Conservation (phyloP, 1,140 invertebrate species). For the Temnothorax nylanderi region DNA sequence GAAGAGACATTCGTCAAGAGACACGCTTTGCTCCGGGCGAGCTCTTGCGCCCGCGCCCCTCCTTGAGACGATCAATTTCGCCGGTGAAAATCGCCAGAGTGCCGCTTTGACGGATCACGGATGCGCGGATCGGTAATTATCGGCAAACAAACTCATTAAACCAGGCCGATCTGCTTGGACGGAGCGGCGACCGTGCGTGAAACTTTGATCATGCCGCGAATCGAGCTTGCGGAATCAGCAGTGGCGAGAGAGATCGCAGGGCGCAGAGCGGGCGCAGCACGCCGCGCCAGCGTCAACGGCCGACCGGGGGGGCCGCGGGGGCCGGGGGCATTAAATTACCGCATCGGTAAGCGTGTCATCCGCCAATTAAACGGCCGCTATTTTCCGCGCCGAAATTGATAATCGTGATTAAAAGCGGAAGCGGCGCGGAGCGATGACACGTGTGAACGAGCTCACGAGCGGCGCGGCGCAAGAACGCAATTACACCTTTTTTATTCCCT, state of each 20-base stretch:
- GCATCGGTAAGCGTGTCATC: conserved; percentile 79
- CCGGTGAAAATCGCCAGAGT: conserved; percentile 38
- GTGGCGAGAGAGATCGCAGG: conserved; percentile 58
- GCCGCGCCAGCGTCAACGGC: conserved; percentile 44
- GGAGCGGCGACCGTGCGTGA: conserved; percentile 69
- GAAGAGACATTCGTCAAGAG: background rate
- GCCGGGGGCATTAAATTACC: conserved; percentile 77
- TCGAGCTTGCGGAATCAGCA: conserved; percentile 69
- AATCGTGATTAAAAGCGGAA: conserved; percentile 76
- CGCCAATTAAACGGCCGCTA: conserved; percentile 78
- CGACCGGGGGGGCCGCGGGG: conserved; percentile 16
- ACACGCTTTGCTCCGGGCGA: background rate
- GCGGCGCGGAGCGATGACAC: conserved; percentile 68
- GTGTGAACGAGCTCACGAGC: conserved; percentile 59
- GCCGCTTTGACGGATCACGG: conserved; percentile 9
- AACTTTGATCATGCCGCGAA: conserved; percentile 75
- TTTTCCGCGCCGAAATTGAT: conserved; percentile 76
- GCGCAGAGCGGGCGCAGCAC: conserved; percentile 50
- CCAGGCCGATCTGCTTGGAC: conserved; percentile 68
- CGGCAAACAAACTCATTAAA: conserved; percentile 75
- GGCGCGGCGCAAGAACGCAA: conserved; percentile 65
- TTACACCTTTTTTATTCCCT: conserved; percentile 65
- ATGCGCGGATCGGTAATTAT: conserved; percentile 66
- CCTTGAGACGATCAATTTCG: background rate
- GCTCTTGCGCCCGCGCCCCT: too few species aligned